phyloP scores from a whole-genome alignment of 2,113 vertebrate genomes.

The Mus spicilegus region DNA sequence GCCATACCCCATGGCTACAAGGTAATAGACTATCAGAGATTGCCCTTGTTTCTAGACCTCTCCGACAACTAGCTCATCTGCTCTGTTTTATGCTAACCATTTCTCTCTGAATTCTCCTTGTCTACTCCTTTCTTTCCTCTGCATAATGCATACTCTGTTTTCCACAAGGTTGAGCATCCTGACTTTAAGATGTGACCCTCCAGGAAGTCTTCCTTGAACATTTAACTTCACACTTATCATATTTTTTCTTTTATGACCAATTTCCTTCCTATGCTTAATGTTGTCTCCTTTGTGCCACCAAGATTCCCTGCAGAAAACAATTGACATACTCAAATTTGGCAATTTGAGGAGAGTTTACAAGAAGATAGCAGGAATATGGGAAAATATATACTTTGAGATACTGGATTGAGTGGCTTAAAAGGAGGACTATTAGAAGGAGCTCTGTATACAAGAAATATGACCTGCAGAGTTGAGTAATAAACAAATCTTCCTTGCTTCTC shows the following conservation, averaged over 20 bases:
- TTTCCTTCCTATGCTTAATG: background rate
- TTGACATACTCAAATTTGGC: background rate
- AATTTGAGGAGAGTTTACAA: background rate
- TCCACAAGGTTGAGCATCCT: background rate
- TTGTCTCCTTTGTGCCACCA: background rate
- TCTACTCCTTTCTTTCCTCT: background rate
- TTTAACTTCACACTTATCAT: background rate
- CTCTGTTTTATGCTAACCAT: background rate
- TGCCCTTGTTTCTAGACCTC: background rate
- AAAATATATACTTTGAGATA: background rate
- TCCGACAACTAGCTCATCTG: background rate
- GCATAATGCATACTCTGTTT: background rate
- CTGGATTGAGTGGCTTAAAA: background rate
- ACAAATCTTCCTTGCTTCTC: background rate
- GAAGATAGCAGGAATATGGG: background rate
- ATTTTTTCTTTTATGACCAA: background rate
- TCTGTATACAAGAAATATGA: background rate
- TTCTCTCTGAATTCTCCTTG: background rate
- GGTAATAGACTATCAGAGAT: background rate
- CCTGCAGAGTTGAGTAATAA: background rate
- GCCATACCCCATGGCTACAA: background rate
- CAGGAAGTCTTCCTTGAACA: slow-evolving; percentile 14
- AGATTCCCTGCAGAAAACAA: background rate
- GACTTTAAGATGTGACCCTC: background rate
- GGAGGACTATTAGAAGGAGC: background rate